phyloP scores from a whole-genome alignment of 2,797 vertebrate genomes.

The Kryptopterus vitreolus region DNA sequence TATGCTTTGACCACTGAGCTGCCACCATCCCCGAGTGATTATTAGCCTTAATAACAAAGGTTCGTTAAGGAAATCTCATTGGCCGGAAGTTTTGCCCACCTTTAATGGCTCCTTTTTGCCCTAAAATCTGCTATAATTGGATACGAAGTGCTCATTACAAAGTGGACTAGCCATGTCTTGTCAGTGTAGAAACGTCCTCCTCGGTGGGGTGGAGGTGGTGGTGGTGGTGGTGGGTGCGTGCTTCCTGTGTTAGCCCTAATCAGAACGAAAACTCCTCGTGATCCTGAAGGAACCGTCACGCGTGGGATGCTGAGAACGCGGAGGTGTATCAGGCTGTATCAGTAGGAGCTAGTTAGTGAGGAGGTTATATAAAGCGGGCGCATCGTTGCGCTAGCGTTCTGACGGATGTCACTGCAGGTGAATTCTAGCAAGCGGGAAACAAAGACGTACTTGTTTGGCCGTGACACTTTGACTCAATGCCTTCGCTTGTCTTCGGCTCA shows the following conservation, averaged over 20 bases:
- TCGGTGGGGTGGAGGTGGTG: neutral
- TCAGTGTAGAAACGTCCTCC: neutral
- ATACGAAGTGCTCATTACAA: slow-evolving; percentile 43
- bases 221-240: too few species aligned
- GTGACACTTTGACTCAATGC: neutral
- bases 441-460: neutral
- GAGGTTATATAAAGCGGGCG: neutral
- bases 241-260: slow-evolving; percentile 21
- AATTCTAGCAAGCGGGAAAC: neutral
- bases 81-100: slow-evolving; percentile 16
- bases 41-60: too few species aligned
- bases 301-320: neutral
- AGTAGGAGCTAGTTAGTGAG: neutral
- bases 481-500: neutral
- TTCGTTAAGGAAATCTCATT: neutral
- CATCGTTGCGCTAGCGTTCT: neutral
- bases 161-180: slow-evolving; percentile 4
- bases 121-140: slow-evolving; percentile 52
- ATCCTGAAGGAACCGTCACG: neutral
- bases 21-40: too few species aligned
- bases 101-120: slow-evolving; percentile 28
- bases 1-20: too few species aligned
- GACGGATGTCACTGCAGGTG: neutral
- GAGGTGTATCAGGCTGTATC: neutral
- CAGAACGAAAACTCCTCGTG: slow-evolving; percentile 5